Base-by-base conservation (phyloP, 2,888 invertebrate species). In the Macrophya annulata region DNA sequence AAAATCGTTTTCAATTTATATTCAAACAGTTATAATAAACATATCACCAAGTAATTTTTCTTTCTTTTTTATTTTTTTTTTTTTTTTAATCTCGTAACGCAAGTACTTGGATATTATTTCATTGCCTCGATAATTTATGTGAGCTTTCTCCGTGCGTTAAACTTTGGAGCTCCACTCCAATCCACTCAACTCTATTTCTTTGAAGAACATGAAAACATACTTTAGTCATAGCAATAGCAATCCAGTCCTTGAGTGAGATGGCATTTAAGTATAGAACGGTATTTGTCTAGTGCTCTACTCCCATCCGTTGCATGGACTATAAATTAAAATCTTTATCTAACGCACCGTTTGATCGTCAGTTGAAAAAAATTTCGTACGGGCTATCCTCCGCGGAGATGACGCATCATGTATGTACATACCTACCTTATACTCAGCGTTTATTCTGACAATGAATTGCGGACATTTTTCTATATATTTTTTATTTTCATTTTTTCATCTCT, bases 161-260 rank as follows among this genome's bases (percentile, higher is more conserved):
- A 81, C 21, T 62, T 81, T 81, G 59, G 62, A 15, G 21, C 21
- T 48, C 48, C 25, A 25, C 45, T 9, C n/a, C n/a, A 3, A 31
- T 31, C 9, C 40, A 21, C n/a, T 9, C 8, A 17, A n/a, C n/a
- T 43, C 51, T 62, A 21, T 62, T 81, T 43, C 21, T 81, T 62
- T 10, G 25, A 81, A 62, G 37, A 59, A 81, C 81, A 81, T 43
- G 81, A 81, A 62, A 81, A 81, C 21, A 81, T 81, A 81, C 81
- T 81, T 62, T 25, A 79, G 55, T 59, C n/a, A 79, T 79, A 79
- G 79, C 40, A 17, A 79, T 79, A 79, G 79, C 40, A 17, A 31
- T n/a, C 4, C 55, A 25, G 55, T 40, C 37, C 21, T 79, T 55
- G 15, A 43, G 25, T 48, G 51, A 51, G 25, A 55, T n/a, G 55